Evolutionary conservation across 1,140 invertebrate species (phyloP), one percentile per base, ranked within the genome.

Genomic region (Drosophila auraria): DNA sequence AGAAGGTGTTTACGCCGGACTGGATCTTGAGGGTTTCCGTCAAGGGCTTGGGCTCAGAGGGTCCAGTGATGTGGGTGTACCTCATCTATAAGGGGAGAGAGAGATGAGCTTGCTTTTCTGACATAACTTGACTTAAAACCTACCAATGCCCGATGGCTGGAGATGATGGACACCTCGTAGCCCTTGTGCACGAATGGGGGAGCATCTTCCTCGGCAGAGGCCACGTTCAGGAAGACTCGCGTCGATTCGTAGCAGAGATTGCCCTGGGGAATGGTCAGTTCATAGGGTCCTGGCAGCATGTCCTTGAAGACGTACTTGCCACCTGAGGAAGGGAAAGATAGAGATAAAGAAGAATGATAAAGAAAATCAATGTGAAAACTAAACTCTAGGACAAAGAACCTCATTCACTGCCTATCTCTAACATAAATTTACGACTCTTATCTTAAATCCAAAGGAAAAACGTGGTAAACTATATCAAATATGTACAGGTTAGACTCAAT

Each of bases 261-360:
- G 59, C 95, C 95, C 60, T 93, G 92, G 4, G 94, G 93, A 50
- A 97, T 94, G 1, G 94, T 94, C 1, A 97, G 92, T 93, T 96
- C 95, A 83, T 98, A 99, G 45, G 96, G 95, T 23, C 97, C 98
- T 6, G 97, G 96, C 36, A 97, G 93, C 15, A 99, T 94, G 65
- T 97, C 96, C 20, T 94, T 93, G 79, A 99, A 98, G 12, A 93
- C 93, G 92, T 98, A 99, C 33, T 94, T 94, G 8, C 96, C 96
- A 92, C 94, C 96, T 96, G 78, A 36, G 7, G 76, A 23, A 12
- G 0, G 25, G 5, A 51, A 12, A 8, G 17, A 20, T 14, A 15
- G 6, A 57, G 38, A 44, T 12, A 15, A 42, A 17, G 17, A 33
- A 5, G 2, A 44, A 6, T 45, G 12, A 40, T 27, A 36, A 17